phyloP scores from a whole-genome alignment of 2,888 invertebrate genomes.

The Phyllotreta cruciferae region DNA sequence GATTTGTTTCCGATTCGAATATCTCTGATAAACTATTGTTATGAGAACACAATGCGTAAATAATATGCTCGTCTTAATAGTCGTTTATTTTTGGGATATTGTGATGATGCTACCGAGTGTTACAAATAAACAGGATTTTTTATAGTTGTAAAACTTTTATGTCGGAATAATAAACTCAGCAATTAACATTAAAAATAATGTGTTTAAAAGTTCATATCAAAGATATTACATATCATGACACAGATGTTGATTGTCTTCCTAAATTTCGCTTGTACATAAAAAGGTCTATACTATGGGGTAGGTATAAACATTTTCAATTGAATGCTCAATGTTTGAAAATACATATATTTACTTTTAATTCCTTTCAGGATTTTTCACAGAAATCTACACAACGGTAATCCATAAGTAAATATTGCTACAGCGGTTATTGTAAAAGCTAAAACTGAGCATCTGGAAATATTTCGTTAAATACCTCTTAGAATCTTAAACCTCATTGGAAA shows the following conservation, averaged over 20 bases:
- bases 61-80: constrained; percentile 12
- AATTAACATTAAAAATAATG: background rate
- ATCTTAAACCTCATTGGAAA: constrained; percentile 29
- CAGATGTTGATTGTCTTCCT: no score
- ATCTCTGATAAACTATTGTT: constrained; percentile 21
- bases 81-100: constrained; percentile 18
- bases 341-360: constrained; percentile 6
- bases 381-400: constrained; percentile 8
- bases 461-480: constrained; percentile 29
- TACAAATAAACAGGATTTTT: background rate
- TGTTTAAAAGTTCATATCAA: no score
- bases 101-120: background rate
- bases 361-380: constrained; percentile 12
- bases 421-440: constrained; percentile 21
- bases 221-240: no score
- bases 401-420: constrained; percentile 26
- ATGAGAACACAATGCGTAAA: constrained; percentile 25
- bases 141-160: background rate
- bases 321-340: background rate
- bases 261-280: no score
- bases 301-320: background rate
- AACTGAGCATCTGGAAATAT: constrained; percentile 34
- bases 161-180: background rate
- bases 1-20: constrained; percentile 25
- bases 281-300: no score